A percentile compares a stretch with the other conserved stretches of the same genome.
phyloP scores from a whole-genome alignment of 2,113 vertebrate species.

The Daphoenositta chrysoptera region DNA sequence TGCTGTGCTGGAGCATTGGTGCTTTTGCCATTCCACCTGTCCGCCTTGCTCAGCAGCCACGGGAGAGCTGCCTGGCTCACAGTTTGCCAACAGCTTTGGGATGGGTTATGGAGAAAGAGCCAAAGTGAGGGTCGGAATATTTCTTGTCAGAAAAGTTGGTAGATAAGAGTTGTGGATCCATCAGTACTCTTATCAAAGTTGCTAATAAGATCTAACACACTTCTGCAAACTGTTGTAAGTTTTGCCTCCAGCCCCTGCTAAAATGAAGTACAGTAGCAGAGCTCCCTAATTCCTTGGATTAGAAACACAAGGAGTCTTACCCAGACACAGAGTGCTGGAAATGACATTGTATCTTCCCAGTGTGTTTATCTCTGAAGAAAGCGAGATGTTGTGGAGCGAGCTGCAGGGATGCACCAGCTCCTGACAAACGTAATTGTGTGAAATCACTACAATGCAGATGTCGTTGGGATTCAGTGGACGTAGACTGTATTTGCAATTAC shows the following conservation, averaged over 20 bases:
- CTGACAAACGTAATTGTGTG: neutral
- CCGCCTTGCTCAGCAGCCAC: neutral
- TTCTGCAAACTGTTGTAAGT: neutral
- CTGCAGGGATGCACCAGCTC: neutral
- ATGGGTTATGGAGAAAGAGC: neutral
- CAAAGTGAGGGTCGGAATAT: neutral
- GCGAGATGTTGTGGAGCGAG: neutral
- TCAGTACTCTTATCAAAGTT: neutral
- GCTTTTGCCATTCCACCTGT: neutral
- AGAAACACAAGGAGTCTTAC: neutral
- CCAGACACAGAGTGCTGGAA: neutral
- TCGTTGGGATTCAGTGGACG: slow-evolving; percentile 49
- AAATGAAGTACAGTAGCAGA: neutral
- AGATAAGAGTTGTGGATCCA: neutral
- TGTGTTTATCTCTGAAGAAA: neutral
- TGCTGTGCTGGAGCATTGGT: neutral
- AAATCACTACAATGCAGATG: slow-evolving; percentile 47
- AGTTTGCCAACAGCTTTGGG: neutral
- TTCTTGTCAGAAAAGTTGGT: neutral
- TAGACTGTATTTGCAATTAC: slow-evolving; percentile 4
- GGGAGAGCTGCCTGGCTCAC: neutral
- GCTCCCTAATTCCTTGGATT: neutral
- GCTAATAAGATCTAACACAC: neutral
- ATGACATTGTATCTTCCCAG: neutral
- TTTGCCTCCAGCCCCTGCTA: neutral